Evolutionary conservation across 2,888 invertebrate species (phyloP).

Genomic region (Lithodes maja): DNA sequence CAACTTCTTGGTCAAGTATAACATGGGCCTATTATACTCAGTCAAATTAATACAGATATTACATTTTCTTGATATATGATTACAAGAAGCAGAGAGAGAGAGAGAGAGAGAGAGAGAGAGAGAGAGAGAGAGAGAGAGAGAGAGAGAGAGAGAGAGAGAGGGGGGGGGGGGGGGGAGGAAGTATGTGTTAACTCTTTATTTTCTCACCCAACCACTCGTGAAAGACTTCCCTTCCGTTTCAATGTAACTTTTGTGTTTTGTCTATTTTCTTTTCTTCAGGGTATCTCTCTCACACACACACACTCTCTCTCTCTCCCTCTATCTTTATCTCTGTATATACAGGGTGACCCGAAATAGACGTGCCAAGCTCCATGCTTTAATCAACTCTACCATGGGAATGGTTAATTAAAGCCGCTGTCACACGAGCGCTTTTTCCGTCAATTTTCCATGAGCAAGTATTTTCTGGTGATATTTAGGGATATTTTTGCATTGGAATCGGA

Average conservation of each 20-base stretch:
- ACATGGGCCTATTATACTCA: no score
- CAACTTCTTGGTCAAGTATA: no score
- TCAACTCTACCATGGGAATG: no score
- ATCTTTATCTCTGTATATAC: background rate
- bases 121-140: constrained; percentile 26
- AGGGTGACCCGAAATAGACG: no score
- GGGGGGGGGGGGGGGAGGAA: background rate
- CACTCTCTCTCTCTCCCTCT: background rate
- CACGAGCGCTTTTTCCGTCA: no score
- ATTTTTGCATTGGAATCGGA: no score
- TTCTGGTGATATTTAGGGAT: no score
- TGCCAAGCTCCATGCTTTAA: no score
- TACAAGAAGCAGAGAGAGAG: background rate
- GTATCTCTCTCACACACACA: background rate
- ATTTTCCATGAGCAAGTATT: no score
- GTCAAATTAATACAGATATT: no score
- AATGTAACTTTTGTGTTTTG: background rate
- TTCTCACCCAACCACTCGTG: constrained; percentile 42
- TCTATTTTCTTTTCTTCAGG: background rate
- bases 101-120: background rate
- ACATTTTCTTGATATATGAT: no score
- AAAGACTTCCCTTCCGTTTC: constrained; percentile 33
- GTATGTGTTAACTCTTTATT: background rate
- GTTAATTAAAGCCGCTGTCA: no score
- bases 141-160: background rate